Evolutionary conservation across 1,140 invertebrate species (phyloP).

Genomic region (Mycetomoellerius zeteki): DNA sequence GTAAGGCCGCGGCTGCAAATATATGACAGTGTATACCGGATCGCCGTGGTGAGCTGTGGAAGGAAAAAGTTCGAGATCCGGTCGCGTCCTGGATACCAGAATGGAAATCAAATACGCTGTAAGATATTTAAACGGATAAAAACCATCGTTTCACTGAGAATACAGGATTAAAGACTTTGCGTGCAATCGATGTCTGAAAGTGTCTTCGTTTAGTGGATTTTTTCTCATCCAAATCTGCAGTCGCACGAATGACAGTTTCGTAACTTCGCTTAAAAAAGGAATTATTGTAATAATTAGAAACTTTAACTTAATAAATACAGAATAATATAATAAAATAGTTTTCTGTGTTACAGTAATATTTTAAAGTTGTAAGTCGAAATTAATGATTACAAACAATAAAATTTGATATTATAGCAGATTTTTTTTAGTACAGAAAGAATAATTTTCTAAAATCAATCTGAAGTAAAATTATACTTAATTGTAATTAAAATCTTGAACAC

Average conservation of each 20-base stretch:
- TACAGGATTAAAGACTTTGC: not conserved
- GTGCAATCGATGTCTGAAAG: not conserved
- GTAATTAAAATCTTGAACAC: not conserved
- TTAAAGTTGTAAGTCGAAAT: not conserved
- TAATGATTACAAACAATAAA: not conserved
- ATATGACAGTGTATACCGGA: conserved; percentile 77
- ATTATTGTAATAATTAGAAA: not conserved
- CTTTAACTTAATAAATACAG: not conserved
- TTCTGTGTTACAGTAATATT: not conserved
- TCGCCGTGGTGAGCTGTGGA: conserved; percentile 63
- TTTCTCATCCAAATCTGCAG: not conserved
- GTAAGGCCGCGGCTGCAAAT: conserved; percentile 70
- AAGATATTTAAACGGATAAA: conserved; percentile 47
- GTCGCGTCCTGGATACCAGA: conserved; percentile 28
- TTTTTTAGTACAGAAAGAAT: not conserved
- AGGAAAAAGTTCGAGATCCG: conserved; percentile 27
- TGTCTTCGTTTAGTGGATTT: not conserved
- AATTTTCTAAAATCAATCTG: not conserved
- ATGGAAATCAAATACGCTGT: conserved; percentile 62
- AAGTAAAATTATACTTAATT: not conserved
- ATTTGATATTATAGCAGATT: not conserved
- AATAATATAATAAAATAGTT: not conserved
- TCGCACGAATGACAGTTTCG: conserved; percentile 7
- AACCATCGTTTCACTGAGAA: conserved; percentile 5
- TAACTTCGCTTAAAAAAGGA: not conserved